Base-by-base conservation (phyloP, 2,797 vertebrate genomes). In the Poeciliopsis presidionis region DNA sequence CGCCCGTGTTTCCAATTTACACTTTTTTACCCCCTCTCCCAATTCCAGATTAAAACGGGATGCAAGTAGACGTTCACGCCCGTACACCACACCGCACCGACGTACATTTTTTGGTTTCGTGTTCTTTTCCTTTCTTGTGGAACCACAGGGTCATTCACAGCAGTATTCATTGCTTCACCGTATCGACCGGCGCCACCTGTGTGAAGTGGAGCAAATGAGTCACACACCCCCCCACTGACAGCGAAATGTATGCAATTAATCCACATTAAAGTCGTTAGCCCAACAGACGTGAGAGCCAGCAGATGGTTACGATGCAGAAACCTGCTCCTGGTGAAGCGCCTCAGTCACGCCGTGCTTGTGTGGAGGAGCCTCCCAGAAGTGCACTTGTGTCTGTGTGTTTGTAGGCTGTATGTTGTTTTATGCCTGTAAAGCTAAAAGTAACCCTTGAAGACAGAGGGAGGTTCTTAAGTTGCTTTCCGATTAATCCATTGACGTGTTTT, bases 201-300 rank as follows among this genome's bases (percentile, higher is more conserved):
- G 87, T 87, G 76, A 82, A 90, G 74, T 65, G 73, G 78, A 79
- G 86, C 33, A 76, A 79, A 78, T 63, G 77, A 77, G n/a, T 72
- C 71, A 3, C 75, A 3, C 33, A 33, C 11, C 84, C 84, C 88
- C 84, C 89, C 67, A 28, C 41, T 77, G 89, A 92, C 86, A 80
- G 86, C 43, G 78, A 91, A 83, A 92, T 90, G 87, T 89, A 82
- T 91, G 90, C 88, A 89, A 94, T 94, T 94, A 92, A 92, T 90
- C 83, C 75, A 47, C 87, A 91, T 93, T 93, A 92, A 91, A 91
- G 91, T 93, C 89, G 87, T 93, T 92, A 93, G 88, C 85, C 83
- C 87, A 78, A 77, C 89, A 86, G 78, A 91, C 89, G 87, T 86
- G 90, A 92, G 92, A 86, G 87, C 92, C 89, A 90, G 88, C 92